Evolutionary conservation across 2,113 vertebrate species (phyloP).

Genomic region (Caranx melampygus): DNA sequence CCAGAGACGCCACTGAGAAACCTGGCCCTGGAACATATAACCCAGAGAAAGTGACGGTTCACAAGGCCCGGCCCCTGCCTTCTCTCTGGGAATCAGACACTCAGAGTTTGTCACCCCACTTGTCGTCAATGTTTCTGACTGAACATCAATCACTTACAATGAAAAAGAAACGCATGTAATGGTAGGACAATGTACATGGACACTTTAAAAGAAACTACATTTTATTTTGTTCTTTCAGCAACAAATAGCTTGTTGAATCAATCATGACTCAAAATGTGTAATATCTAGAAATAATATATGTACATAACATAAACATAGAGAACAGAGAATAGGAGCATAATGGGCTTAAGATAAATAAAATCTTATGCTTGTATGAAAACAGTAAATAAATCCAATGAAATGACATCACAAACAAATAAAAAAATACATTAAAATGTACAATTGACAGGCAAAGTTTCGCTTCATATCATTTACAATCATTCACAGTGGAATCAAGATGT

Average conservation of each 20-base stretch:
- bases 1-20: slow-evolving; percentile 60
- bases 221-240: slow-evolving; percentile 67
- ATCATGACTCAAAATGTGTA: slow-evolving; percentile 41
- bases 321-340: slow-evolving; percentile 27
- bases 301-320: slow-evolving; percentile 44
- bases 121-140: slow-evolving; percentile 71
- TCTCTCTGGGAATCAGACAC: slow-evolving; percentile 86
- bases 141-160: slow-evolving; percentile 14
- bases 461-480: slow-evolving; percentile 42
- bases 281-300: slow-evolving; percentile 55
- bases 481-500: slow-evolving; percentile 56
- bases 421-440: slow-evolving; percentile 43
- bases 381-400: slow-evolving; percentile 52
- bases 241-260: slow-evolving; percentile 43
- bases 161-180: neutral
- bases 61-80: slow-evolving; percentile 84
- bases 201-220: slow-evolving; percentile 21
- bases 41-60: slow-evolving; percentile 84
- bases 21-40: slow-evolving; percentile 88
- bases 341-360: slow-evolving; percentile 34
- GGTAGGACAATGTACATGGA: neutral
- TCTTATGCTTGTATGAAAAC: neutral
- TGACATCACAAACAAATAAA: slow-evolving; percentile 37
- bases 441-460: slow-evolving; percentile 27
- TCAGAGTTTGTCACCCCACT: slow-evolving; percentile 83